Percentiles rank a stretch among this genome's conserved stretches.
phyloP scores from a whole-genome alignment of 2,888 invertebrate genomes.

The Onchidella celtica region DNA sequence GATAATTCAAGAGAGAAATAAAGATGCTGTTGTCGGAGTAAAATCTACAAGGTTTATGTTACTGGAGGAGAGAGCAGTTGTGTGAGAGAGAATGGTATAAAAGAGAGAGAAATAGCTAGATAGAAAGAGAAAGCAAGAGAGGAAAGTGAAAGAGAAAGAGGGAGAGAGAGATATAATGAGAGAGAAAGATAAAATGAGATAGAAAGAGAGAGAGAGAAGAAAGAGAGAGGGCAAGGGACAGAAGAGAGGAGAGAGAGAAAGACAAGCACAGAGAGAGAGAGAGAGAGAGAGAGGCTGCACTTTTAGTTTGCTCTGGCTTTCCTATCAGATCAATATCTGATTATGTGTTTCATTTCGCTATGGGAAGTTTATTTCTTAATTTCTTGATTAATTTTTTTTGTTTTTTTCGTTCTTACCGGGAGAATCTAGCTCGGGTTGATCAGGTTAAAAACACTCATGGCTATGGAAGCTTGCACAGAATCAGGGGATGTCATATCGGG shows the following conservation, averaged over 20 bases:
- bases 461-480: too few relatives aligned
- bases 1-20: too few relatives aligned
- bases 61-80: background rate
- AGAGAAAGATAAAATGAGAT: background rate
- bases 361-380: background rate
- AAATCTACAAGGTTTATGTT: too few relatives aligned
- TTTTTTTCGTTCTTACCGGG: too few relatives aligned
- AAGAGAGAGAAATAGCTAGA: background rate
- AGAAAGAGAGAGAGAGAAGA: background rate
- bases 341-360: background rate
- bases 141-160: background rate
- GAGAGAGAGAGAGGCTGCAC: background rate
- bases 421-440: too few relatives aligned
- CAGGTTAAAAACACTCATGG: too few relatives aligned
- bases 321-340: too few relatives aligned
- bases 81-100: background rate
- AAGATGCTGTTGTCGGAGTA: too few relatives aligned
- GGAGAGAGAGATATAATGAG: background rate
- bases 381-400: too few relatives aligned
- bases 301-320: too few relatives aligned
- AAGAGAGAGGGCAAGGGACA: constrained; percentile 1
- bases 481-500: too few relatives aligned
- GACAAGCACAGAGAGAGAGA: constrained; percentile 1
- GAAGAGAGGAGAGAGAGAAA: background rate
- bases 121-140: background rate